Evolutionary conservation across 2,797 vertebrate genomes (phyloP).

Genomic region (Oreortyx pictus): DNA sequence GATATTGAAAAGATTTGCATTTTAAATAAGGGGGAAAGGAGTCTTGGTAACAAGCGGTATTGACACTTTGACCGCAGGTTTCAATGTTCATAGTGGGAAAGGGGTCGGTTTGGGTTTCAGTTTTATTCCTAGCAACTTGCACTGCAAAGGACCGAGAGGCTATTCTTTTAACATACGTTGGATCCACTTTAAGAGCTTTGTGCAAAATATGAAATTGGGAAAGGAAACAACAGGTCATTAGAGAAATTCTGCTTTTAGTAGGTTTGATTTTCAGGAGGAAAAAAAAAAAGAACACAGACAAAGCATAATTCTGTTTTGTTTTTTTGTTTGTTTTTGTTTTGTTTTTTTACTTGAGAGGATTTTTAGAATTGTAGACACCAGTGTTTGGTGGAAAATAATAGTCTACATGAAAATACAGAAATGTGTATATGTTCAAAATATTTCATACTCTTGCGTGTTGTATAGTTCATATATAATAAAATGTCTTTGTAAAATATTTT

Average conservation of each 20-base stretch:
- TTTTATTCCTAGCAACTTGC: conserved; percentile 47
- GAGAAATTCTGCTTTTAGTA: conserved; percentile 39
- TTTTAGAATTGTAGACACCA: conserved; percentile 71
- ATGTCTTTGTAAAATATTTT: conserved; percentile 79
- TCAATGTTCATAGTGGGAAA: not conserved
- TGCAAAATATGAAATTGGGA: conserved; percentile 39
- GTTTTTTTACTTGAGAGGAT: conserved; percentile 70
- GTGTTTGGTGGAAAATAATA: conserved; percentile 74
- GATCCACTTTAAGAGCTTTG: conserved; percentile 44
- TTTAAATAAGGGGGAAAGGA: conserved; percentile 51
- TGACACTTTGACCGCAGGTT: conserved; percentile 47
- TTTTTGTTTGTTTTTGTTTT: not conserved
- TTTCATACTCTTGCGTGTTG: conserved; percentile 67
- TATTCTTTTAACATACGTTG: conserved; percentile 33
- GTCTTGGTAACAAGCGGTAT: conserved; percentile 31
- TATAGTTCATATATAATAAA: conserved; percentile 77
- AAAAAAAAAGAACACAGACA: not conserved
- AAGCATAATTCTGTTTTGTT: not conserved
- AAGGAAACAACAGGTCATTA: conserved; percentile 23
- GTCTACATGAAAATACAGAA: conserved; percentile 68
- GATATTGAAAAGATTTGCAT: conserved; percentile 49
- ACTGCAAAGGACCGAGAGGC: conserved; percentile 38
- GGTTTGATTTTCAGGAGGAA: conserved; percentile 63
- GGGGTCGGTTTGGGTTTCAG: conserved; percentile 24
- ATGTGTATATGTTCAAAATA: conserved; percentile 74